Percentiles rank a stretch among this genome's conserved stretches.
phyloP scores from a whole-genome alignment of 2,797 vertebrate genomes.

The Morus bassanus region DNA sequence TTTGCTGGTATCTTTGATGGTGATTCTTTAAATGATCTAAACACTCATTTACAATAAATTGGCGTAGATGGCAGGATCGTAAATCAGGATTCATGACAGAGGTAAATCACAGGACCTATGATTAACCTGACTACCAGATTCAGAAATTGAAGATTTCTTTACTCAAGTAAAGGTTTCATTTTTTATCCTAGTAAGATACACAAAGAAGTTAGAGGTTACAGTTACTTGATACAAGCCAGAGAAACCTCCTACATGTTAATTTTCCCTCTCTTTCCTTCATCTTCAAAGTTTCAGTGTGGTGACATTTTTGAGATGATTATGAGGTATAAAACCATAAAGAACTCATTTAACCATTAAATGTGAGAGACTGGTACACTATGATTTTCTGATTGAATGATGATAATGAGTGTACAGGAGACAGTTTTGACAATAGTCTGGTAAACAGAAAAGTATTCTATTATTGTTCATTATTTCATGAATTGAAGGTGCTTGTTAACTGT shows the following conservation, averaged over 20 bases:
- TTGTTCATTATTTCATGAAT: background rate
- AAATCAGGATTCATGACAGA: background rate
- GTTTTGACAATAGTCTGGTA: background rate
- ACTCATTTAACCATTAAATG: background rate
- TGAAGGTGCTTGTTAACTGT: background rate
- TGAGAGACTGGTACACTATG: background rate
- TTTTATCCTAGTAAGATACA: background rate
- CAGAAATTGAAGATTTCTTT: background rate
- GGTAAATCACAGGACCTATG: background rate
- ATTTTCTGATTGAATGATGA: slow-evolving; percentile 28
- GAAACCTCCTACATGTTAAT: background rate
- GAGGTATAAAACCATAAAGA: background rate
- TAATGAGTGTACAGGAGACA: slow-evolving; percentile 4
- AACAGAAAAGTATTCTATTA: background rate
- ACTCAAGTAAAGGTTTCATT: background rate
- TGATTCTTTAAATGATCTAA: too few relatives aligned
- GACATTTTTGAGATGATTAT: slow-evolving; percentile 22
- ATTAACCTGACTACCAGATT: background rate
- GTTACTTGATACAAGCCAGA: background rate
- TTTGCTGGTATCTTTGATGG: too few relatives aligned
- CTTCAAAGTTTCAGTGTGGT: background rate
- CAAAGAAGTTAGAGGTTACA: background rate
- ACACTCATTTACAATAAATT: too few relatives aligned
- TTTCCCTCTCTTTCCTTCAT: background rate
- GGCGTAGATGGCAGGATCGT: too few relatives aligned